Conservation (phyloP, 2,888 invertebrate genomes). For the Silvanus unidentatus region DNA sequence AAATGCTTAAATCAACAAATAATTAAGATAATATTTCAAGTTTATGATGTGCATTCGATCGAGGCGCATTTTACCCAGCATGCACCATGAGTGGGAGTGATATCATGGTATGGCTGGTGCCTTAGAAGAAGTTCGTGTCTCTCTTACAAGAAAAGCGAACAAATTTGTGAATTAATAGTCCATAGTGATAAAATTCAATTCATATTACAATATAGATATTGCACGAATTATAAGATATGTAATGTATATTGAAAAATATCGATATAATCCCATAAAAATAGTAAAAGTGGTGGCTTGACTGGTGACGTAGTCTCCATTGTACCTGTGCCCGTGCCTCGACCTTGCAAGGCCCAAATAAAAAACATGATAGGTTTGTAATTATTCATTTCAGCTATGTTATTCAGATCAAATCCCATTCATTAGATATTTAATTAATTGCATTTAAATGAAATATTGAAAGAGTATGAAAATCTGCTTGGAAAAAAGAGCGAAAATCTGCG, state of each 20-base stretch:
- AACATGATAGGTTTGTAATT: slow-evolving; percentile 38
- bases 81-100: slow-evolving; percentile 46
- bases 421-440: no score
- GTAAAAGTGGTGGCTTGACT: slow-evolving; percentile 37
- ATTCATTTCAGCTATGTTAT: slow-evolving; percentile 6
- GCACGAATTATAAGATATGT: slow-evolving; percentile 31
- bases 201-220: slow-evolving; percentile 11
- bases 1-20: no score
- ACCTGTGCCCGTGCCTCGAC: slow-evolving; percentile 40
- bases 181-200: not conserved
- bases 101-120: slow-evolving; percentile 37
- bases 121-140: slow-evolving; percentile 31
- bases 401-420: slow-evolving; percentile 3
- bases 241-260: slow-evolving; percentile 14
- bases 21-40: no score
- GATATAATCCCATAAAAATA: slow-evolving; percentile 13
- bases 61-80: slow-evolving; percentile 36
- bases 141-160: slow-evolving; percentile 2
- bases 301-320: slow-evolving; percentile 48
- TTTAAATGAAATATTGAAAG: no score
- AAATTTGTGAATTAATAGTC: not conserved
- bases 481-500: not conserved
- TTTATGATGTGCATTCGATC: not conserved
- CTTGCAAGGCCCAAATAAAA: slow-evolving; percentile 35
- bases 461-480: not conserved